Evolutionary conservation across 1,140 invertebrate species (phyloP).

Genomic region (Xylocopa sonorina): DNA sequence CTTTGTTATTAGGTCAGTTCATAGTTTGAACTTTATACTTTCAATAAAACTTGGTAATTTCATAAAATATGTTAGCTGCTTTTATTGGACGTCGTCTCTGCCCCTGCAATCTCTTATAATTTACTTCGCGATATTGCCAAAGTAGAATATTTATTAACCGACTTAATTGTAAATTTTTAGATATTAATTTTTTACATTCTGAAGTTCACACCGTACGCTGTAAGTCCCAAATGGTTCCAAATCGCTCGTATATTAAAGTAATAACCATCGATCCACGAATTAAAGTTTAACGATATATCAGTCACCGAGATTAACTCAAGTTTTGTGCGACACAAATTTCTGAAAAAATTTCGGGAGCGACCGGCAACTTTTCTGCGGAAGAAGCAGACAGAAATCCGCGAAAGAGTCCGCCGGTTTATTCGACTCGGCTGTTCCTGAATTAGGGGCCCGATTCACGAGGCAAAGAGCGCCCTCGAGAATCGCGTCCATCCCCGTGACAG

Average conservation of each 20-base stretch:
- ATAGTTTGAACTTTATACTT: neutral
- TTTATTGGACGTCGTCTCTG: too few species aligned
- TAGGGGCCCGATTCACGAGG: neutral
- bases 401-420: neutral
- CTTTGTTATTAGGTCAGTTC: constrained; percentile 13
- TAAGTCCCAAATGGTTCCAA: too few species aligned
- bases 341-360: too few species aligned
- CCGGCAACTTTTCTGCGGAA: neutral
- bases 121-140: neutral
- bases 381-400: neutral
- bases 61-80: neutral
- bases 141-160: neutral
- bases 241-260: too few species aligned
- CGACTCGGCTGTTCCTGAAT: neutral
- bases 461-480: constrained; percentile 6
- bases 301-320: too few species aligned
- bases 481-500: constrained; percentile 42
- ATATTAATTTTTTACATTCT: neutral
- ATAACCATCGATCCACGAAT: too few species aligned
- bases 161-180: neutral
- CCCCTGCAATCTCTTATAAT: neutral
- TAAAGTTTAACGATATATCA: too few species aligned
- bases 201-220: too few species aligned
- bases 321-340: too few species aligned
- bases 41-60: constrained; percentile 6